Percentiles rank a stretch among this genome's conserved stretches.
Conservation (phyloP, 2,888 invertebrate genomes). For the Lasioglossum lativentre region DNA sequence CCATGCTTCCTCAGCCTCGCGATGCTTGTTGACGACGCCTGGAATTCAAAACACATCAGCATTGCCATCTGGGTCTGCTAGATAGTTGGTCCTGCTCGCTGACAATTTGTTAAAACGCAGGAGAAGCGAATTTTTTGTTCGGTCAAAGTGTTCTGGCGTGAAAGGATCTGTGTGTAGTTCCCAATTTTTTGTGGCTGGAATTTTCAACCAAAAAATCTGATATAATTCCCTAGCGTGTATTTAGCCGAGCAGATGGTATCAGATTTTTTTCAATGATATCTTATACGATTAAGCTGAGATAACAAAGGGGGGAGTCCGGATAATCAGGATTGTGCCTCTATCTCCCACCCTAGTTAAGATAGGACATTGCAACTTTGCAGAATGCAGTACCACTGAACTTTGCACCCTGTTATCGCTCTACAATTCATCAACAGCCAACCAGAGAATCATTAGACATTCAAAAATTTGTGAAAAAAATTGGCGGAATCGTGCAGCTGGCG, state of each 20-base stretch:
- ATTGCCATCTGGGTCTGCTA: background rate
- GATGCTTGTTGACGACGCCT: conserved; percentile 48
- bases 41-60: conserved; percentile 29
- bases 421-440: background rate
- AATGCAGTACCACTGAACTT: background rate
- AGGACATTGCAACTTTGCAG: background rate
- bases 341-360: background rate
- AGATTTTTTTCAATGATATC: background rate
- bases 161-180: background rate
- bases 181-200: background rate
- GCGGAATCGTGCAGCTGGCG: background rate
- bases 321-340: background rate
- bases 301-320: background rate
- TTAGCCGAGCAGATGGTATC: background rate
- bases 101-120: background rate
- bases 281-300: background rate
- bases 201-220: background rate
- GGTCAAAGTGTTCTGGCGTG: no score
- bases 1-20: conserved; percentile 52
- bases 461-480: background rate
- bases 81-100: background rate
- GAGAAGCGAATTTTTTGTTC: background rate
- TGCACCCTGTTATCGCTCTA: background rate
- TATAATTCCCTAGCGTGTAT: background rate
- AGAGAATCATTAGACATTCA: background rate